Base-by-base conservation (phyloP, 2,113 vertebrate genomes). In the Misgurnus mizolepis region DNA sequence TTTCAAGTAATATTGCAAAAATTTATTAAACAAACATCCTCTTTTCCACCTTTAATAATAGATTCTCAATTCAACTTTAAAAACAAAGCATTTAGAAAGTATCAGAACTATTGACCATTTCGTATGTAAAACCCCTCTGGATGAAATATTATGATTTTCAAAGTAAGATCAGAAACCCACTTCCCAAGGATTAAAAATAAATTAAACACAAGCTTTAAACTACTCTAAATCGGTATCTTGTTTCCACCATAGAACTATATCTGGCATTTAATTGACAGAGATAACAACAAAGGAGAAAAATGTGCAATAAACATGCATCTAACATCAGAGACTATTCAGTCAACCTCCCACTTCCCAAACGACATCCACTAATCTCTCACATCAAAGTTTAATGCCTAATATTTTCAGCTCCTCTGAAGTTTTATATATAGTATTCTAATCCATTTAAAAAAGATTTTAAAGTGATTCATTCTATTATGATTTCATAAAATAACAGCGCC, bases 321-420 rank as follows among this genome's bases (percentile, higher is more conserved):
- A 82, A 90, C 83, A 88, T 91, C 87, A 91, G 88, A 90, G 83
- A 86, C 80, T 74, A 82, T n/a, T 62, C 68, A 53, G 45, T 47
- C 15, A 49, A 47, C 47, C 67, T 66, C 67, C 78, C 6, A 65
- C 67, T 88, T 90, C 85, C 85, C 88, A 88, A 89, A 77, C 74
- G 67, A 43, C 83, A 76, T 75, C 85, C 70, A 89, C 86, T 86
- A 86, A 88, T 86, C 86, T 86, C 83, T 84, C 78, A 88, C 88
- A 89, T 92, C 86, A 90, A 91, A 90, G 87, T 80, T 72, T 88
- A 83, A 89, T 81, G 83, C 65, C 80, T 81, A 84, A 86, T 81
- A 87, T 85, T 65, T 81, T 56, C 80, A 84, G 78, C 61, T 27
- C 81, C 86, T 87, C 79, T 74, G 74, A 87, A 70, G 81, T 87